phyloP scores from a whole-genome alignment of 2,113 vertebrate genomes.

The Colius striatus region DNA sequence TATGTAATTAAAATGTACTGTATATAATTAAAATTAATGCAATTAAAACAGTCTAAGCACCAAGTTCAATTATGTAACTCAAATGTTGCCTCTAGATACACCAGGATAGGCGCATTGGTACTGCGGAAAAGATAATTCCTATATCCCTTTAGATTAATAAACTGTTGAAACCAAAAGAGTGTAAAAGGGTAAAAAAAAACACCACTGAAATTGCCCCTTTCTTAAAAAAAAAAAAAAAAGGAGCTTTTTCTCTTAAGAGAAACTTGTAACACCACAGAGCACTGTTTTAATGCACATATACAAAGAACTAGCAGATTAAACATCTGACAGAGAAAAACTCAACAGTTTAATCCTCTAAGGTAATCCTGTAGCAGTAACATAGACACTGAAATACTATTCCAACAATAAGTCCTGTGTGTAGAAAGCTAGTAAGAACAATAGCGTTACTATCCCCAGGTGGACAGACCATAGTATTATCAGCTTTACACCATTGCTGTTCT shows the following conservation, averaged over 20 bases:
- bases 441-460: not conserved
- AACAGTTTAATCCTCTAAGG: not conserved
- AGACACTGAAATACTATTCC: not conserved
- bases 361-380: not conserved
- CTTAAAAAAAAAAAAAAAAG: not conserved
- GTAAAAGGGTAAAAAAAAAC: not conserved
- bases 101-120: slow-evolving; percentile 1
- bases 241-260: not conserved
- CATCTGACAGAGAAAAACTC: not conserved
- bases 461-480: not conserved
- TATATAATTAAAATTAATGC: slow-evolving; percentile 75
- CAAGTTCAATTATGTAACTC: slow-evolving; percentile 60
- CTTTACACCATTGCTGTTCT: not conserved
- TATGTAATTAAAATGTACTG: slow-evolving; percentile 67
- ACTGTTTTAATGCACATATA: not conserved
- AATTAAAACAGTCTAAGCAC: slow-evolving; percentile 57
- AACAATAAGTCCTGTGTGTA: not conserved
- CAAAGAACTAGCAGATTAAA: not conserved
- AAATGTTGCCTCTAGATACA: slow-evolving; percentile 29
- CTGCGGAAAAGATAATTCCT: not conserved
- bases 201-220: not conserved
- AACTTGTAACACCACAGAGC: not conserved
- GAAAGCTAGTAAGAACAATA: not conserved
- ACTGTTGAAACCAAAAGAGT: not conserved
- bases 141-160: not conserved